Conservation (phyloP, 1,140 invertebrate genomes). For the Mercenaria mercenaria region DNA sequence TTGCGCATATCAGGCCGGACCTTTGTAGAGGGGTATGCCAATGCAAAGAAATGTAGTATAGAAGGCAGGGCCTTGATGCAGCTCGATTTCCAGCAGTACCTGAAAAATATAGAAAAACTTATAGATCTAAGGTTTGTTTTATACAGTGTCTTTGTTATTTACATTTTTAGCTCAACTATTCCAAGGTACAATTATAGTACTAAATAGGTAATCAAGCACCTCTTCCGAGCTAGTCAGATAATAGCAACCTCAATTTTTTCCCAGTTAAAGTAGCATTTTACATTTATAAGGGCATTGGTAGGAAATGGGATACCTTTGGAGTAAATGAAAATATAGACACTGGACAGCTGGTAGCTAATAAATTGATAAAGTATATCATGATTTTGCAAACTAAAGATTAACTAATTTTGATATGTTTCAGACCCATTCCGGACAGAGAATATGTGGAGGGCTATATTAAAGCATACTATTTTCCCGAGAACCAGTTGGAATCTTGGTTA, state of each 20-base stretch:
- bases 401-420: no score
- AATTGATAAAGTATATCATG: no score
- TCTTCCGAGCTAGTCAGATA: no score
- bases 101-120: slow-evolving; percentile 95
- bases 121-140: slow-evolving; percentile 87
- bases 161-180: not conserved
- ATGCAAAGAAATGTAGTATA: slow-evolving; percentile 97
- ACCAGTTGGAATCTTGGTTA: slow-evolving; percentile 95
- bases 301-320: no score
- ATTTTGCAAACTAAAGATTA: no score
- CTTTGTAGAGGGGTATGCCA: slow-evolving; percentile 97
- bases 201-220: no score
- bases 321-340: no score
- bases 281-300: no score
- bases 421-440: slow-evolving; percentile 94
- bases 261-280: no score
- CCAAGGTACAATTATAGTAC: not conserved
- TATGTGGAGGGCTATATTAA: slow-evolving; percentile 98
- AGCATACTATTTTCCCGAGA: slow-evolving; percentile 97
- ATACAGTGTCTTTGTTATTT: no score
- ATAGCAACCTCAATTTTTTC: no score
- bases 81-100: slow-evolving; percentile 98
- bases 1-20: slow-evolving; percentile 93
- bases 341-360: no score
- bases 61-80: slow-evolving; percentile 99